Base-by-base conservation (phyloP, 2,888 invertebrate species). In the Xestoiulus laeticollis region DNA sequence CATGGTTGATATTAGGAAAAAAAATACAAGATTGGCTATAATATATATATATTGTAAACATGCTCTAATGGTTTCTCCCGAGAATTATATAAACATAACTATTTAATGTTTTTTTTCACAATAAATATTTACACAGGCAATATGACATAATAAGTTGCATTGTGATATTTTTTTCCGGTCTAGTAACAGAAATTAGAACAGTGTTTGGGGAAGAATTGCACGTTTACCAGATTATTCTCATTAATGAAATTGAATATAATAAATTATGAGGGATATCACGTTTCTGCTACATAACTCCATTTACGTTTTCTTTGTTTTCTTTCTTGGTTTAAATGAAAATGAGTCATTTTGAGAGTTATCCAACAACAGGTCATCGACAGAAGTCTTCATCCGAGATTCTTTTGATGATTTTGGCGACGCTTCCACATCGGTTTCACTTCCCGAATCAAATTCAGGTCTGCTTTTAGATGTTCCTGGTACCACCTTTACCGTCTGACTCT, bases 81-180 rank as follows among this genome's bases (percentile, higher is more conserved):
- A 22, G 22, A 22, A n/a, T 22, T 59, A 22, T 59, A 59, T 59
- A 59, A 22, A 59, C 59, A 10, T 59, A 53, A 16, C 19, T 59
- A 59, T n/a, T 59, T 59, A 48, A 48, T 59, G 59, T n/a, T 59
- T 59, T 59, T n/a, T 59, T 59, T 59, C 59, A 59, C 59, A 59
- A 59, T 59, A 59, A 59, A 59, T 59, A 22, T 59, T 59, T 59
- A 59, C 59, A 59, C 59, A 59, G 22, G 59, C 59, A 59, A 59
- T 59, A 59, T 59, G 19, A 59, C 22, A 22, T 59, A 59, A 59
- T 22, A n/a, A n/a, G 22, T 59, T n/a, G 22, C 22, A 59, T 59
- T 59, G 14, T 48, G 48, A 16, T 48, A 48, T 48, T 48, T 59
- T 59, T 48, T 59, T 59, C 22, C 38, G 4, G n/a, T 48, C 14